Evolutionary conservation across 2,888 invertebrate species (phyloP).

Genomic region (Liodrosophila aerea): DNA sequence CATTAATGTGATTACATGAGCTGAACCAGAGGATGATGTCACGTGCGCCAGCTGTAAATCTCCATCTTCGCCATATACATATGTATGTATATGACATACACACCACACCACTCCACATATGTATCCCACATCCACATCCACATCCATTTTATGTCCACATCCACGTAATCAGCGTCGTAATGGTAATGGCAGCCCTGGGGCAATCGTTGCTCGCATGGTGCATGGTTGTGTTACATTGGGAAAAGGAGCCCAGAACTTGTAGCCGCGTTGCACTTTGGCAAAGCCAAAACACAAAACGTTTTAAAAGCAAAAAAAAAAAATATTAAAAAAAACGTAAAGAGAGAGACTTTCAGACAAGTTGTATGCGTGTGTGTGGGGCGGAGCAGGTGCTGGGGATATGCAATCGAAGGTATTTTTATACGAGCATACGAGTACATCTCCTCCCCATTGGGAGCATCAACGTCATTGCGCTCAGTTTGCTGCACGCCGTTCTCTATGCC

Average conservation of each 20-base stretch:
- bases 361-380: slow-evolving; percentile 36
- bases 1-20: too few relatives aligned
- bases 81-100: too few relatives aligned
- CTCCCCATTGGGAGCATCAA: slow-evolving; percentile 24
- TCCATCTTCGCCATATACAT: too few relatives aligned
- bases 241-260: slow-evolving; percentile 82
- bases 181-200: slow-evolving; percentile 68
- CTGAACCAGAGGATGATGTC: too few relatives aligned
- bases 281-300: slow-evolving; percentile 40
- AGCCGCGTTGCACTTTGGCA: slow-evolving; percentile 71
- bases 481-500: slow-evolving; percentile 60
- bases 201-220: slow-evolving; percentile 82
- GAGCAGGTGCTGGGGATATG: slow-evolving; percentile 43
- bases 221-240: slow-evolving; percentile 83
- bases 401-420: slow-evolving; percentile 29
- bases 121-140: too few relatives aligned
- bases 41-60: too few relatives aligned
- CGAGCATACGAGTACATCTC: not conserved
- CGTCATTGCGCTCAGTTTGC: slow-evolving; percentile 58
- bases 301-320: slow-evolving; percentile 28
- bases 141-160: slow-evolving; percentile 12
- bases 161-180: slow-evolving; percentile 57
- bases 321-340: slow-evolving; percentile 3
- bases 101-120: not conserved
- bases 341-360: not conserved